Evolutionary conservation across 2,797 vertebrate genomes (phyloP), one percentile per base, ranked within the genome.

Genomic region (Tenualosa thibaudeaui): DNA sequence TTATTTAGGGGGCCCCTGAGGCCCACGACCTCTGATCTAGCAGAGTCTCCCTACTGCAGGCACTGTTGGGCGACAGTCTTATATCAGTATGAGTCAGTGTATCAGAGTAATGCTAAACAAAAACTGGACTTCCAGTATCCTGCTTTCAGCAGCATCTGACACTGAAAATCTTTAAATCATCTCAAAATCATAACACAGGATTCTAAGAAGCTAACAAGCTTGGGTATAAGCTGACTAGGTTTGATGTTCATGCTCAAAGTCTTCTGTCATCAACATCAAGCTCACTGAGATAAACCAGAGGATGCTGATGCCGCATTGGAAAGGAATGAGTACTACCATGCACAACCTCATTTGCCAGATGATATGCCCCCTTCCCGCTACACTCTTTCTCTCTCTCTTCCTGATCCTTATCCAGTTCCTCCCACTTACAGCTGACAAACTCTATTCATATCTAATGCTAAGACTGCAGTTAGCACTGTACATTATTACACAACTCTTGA

Each of bases 1-100:
- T 89, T 87, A 68, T 85, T 88, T 82, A 84, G 82, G 81, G 8
- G 50, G 19, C 56, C 84, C 83, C 86, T 0, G 54, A 31, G 82
- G 24, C 15, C 58, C 83, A 26, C 82, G 4, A 71, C 60, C 75
- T 81, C 62, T 81, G 46, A 83, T 51, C 58, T 86, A 40, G 46
- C 68, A 81, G 31, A 56, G 51, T 82, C 54, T 46, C 65, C 65
- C 4, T n/a, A 46, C 17, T 43, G 71, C 37, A 78, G 37, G 19
- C 15, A 37, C 10, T 40, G 68, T 15, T 17, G 37, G 40, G 40
- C 12, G 54, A 83, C 71, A 82, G 26, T 51, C 51, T 49, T 78
- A 78, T 78, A 78, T 22, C 71, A 78, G 37, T 46, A 46, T 4
- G 71, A 78, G 71, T 78, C 71, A 78, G 15, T 43, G 37, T 17